Conservation (phyloP, 2,888 invertebrate species). For the Nomada flava region DNA sequence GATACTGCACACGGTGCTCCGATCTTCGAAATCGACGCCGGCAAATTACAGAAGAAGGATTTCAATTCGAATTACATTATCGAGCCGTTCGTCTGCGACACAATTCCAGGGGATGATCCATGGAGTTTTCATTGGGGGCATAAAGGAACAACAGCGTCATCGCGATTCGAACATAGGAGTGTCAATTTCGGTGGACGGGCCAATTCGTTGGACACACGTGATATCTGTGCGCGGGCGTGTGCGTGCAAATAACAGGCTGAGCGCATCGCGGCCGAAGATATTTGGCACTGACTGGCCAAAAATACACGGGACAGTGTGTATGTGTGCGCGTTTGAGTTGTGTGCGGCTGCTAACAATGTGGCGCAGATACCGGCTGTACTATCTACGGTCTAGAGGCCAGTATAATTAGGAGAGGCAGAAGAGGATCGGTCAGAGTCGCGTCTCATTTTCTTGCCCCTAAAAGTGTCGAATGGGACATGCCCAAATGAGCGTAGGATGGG, state of each 20-base stretch:
- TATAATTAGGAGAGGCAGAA: slow-evolving; percentile 44
- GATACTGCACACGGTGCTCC: not conserved
- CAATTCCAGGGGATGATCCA: not conserved
- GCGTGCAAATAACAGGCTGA: slow-evolving; percentile 35
- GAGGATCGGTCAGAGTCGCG: slow-evolving; percentile 14
- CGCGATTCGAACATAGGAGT: slow-evolving; percentile 3
- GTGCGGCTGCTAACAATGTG: slow-evolving; percentile 21
- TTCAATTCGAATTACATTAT: no score
- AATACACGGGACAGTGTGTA: slow-evolving; percentile 31
- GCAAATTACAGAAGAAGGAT: no score
- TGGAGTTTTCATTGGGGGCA: not conserved
- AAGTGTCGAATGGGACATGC: not conserved
- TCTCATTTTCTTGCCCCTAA: slow-evolving; percentile 1
- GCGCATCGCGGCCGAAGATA: slow-evolving; percentile 38
- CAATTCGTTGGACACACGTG: slow-evolving; percentile 29
- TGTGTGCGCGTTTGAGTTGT: not conserved
- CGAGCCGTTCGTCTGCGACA: not conserved
- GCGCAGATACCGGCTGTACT: slow-evolving; percentile 34
- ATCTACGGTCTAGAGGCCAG: slow-evolving; percentile 43
- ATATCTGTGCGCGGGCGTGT: slow-evolving; percentile 10
- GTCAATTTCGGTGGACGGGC: slow-evolving; percentile 32
- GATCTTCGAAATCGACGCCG: no score
- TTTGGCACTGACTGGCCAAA: slow-evolving; percentile 47
- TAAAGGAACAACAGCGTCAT: not conserved
- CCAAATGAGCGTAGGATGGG: not conserved